These are phyloP conservation scores for Rhopalosiphum padi DNA, from an alignment of 1,140 invertebrate species.

Conservation along the genomic window DNA sequence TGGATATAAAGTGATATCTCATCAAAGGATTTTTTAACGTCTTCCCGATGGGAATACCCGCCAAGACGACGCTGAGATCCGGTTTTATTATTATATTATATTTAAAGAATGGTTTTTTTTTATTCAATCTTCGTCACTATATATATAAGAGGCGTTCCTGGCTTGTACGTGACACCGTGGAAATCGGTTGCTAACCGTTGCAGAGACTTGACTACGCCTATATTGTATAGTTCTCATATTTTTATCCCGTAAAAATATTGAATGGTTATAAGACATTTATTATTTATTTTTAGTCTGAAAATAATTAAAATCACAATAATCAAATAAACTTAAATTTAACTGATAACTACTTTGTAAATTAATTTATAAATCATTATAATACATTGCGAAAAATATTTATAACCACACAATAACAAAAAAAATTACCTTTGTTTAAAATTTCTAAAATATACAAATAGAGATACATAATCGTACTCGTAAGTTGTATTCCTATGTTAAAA, in stretches of 20 bases:
- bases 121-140: neutral
- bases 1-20: constrained; percentile 13
- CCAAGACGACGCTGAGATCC: constrained; percentile 45
- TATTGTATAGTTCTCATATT: neutral
- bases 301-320: neutral
- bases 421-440: neutral
- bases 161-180: constrained; percentile 47
- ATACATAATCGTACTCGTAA: too few species aligned
- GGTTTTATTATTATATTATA: constrained; percentile 38
- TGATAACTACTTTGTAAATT: neutral
- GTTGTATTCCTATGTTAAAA: too few species aligned
- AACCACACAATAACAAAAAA: neutral
- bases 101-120: constrained; percentile 35
- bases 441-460: neutral
- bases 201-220: constrained; percentile 10
- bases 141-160: constrained; percentile 45
- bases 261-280: neutral
- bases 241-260: neutral
- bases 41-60: constrained; percentile 42
- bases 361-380: neutral
- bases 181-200: constrained; percentile 48
- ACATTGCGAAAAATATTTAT: neutral
- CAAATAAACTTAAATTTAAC: neutral
- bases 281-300: neutral
- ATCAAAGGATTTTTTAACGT: constrained; percentile 44